Conservation (phyloP, 2,888 invertebrate genomes). For the Aleiodes leptofemur region DNA sequence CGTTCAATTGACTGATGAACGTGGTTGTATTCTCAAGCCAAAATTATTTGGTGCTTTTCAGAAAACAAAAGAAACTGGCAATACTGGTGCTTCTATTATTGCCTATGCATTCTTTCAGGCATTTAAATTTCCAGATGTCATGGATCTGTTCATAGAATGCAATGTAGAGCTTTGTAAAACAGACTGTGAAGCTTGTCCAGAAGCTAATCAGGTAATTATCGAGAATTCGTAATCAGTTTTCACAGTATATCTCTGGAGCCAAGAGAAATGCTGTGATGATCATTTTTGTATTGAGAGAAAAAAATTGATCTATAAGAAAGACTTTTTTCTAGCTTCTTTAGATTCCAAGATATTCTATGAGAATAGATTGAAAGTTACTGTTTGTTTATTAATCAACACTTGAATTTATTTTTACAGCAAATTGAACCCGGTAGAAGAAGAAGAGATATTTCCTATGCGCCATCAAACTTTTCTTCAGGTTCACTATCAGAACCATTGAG, state of each 20-base stretch:
- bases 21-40: conserved; percentile 86
- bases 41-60: conserved; percentile 90
- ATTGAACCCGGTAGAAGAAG: conserved; percentile 76
- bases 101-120: conserved; percentile 88
- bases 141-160: conserved; percentile 89
- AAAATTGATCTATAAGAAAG: too few relatives aligned
- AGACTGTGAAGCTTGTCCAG: conserved; percentile 85
- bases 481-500: conserved; percentile 80
- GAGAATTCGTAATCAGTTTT: conserved; percentile 1
- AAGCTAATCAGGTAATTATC: conserved; percentile 77
- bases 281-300: too few relatives aligned
- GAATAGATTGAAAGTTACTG: not conserved
- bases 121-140: conserved; percentile 90
- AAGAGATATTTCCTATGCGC: conserved; percentile 60
- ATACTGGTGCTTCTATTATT: conserved; percentile 84
- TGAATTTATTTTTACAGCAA: conserved; percentile 66
- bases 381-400: not conserved
- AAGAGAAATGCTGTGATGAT: too few relatives aligned
- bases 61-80: conserved; percentile 85
- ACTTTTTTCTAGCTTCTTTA: conserved; percentile 8
- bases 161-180: conserved; percentile 89
- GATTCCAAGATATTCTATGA: not conserved
- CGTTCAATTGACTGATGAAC: conserved; percentile 83
- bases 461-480: conserved; percentile 71
- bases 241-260: conserved; percentile 31